Conservation (phyloP, 2,888 invertebrate genomes). For the Leptopilina drosophilae region DNA sequence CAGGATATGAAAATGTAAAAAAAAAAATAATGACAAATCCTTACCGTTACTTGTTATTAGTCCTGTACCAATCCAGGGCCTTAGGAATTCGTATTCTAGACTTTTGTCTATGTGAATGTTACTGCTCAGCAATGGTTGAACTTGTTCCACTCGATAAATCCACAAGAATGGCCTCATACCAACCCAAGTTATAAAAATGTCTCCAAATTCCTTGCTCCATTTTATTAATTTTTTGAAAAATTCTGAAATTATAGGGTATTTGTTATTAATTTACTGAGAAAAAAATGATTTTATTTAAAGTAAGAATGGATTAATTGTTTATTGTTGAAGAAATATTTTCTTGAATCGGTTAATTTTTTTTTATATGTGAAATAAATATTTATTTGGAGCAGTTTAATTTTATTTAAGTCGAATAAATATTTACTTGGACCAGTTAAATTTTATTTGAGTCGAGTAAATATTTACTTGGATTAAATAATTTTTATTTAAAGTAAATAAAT, state of each 20-base stretch:
- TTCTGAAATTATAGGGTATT: slow-evolving; percentile 60
- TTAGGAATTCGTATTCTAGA: slow-evolving; percentile 71
- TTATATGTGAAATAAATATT: too few species aligned
- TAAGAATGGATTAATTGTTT: not conserved
- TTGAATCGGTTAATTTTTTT: not conserved
- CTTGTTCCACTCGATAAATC: slow-evolving; percentile 69
- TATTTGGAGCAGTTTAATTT: too few species aligned
- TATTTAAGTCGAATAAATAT: too few species aligned
- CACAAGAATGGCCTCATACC: slow-evolving; percentile 74
- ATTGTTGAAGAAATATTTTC: too few species aligned
- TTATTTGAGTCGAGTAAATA: too few species aligned
- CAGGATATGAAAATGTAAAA: not conserved
- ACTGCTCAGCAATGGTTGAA: slow-evolving; percentile 73
- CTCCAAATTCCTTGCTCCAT: slow-evolving; percentile 70
- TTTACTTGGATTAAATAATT: too few species aligned
- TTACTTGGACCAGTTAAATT: too few species aligned
- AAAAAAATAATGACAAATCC: slow-evolving; percentile 44
- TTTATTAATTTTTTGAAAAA: slow-evolving; percentile 69
- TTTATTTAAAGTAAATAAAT: too few species aligned
- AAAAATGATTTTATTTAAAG: not conserved
- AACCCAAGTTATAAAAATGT: slow-evolving; percentile 73
- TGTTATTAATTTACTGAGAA: too few species aligned
- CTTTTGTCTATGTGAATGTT: slow-evolving; percentile 74
- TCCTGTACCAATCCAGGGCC: slow-evolving; percentile 74
- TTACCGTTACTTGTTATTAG: slow-evolving; percentile 73